Conservation (phyloP, 1,140 invertebrate species). For the Hyposmocoma kahamanoa region DNA sequence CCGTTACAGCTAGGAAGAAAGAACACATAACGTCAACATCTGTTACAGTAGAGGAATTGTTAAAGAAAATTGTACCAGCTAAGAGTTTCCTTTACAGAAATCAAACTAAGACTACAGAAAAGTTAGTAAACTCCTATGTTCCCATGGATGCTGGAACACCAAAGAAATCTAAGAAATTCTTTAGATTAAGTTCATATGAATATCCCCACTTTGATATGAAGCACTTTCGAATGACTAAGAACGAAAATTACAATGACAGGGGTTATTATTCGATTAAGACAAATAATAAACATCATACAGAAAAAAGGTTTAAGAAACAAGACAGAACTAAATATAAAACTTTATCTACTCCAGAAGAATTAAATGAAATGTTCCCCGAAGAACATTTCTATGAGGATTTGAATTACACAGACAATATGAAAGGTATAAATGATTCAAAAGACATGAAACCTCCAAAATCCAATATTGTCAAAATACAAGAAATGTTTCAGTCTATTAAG, state of each 20-base stretch:
- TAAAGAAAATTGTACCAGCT: constrained; percentile 53
- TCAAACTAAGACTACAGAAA: constrained; percentile 37
- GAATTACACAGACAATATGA: constrained; percentile 45
- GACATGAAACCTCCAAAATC: constrained; percentile 27
- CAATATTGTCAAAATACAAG: constrained; percentile 54
- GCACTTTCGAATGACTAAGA: constrained; percentile 32
- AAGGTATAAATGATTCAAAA: constrained; percentile 17
- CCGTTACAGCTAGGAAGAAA: constrained; percentile 43
- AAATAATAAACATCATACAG: constrained; percentile 32
- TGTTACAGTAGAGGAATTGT: constrained; percentile 47
- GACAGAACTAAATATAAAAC: constrained; percentile 49
- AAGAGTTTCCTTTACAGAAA: constrained; percentile 69
- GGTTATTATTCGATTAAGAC: constrained; percentile 58
- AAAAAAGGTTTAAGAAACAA: constrained; percentile 33
- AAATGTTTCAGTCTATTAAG: constrained; percentile 52
- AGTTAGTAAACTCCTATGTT: constrained; percentile 48
- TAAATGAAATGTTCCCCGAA: constrained; percentile 35
- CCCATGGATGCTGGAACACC: constrained; percentile 50
- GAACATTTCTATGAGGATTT: constrained; percentile 65
- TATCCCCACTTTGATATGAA: constrained; percentile 51
- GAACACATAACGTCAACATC: constrained; percentile 26
- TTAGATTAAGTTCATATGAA: constrained; percentile 54
- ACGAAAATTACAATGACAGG: constrained; percentile 39
- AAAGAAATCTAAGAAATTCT: constrained; percentile 46
- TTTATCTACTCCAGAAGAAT: constrained; percentile 34